These are phyloP conservation scores for Lontra canadensis DNA, from an alignment of 2,113 vertebrate species.

Conservation along the genomic window DNA sequence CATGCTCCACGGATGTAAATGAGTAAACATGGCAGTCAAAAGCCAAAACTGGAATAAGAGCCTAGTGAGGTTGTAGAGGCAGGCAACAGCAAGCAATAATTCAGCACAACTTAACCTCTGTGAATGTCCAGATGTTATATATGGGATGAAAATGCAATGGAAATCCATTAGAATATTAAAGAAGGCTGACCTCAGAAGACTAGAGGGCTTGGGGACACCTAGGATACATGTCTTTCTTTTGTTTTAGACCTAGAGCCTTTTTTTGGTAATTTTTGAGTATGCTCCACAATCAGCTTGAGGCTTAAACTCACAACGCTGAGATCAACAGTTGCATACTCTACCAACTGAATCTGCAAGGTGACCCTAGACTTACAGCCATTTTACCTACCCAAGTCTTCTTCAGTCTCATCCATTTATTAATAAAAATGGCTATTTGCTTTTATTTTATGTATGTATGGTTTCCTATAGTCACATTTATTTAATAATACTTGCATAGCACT, in stretches of 20 bases:
- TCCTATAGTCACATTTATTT: background rate
- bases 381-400: background rate
- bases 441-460: background rate
- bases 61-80: background rate
- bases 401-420: background rate
- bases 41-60: background rate
- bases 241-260: background rate
- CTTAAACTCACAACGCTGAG: background rate
- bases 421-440: background rate
- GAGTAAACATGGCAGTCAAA: background rate
- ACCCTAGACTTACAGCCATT: background rate
- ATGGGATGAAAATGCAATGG: background rate
- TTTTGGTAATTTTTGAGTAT: background rate
- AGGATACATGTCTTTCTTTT: background rate
- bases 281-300: background rate
- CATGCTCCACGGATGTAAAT: background rate
- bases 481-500: background rate
- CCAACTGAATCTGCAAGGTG: background rate
- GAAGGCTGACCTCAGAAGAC: background rate
- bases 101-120: background rate
- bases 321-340: background rate
- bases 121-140: background rate
- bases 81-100: background rate
- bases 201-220: background rate
- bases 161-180: background rate